A percentile compares a stretch with the other conserved stretches of the same genome.
These are phyloP conservation scores for Ferdinandea cuprea DNA, from an alignment of 2,888 invertebrate genomes.

Conservation along the genomic window DNA sequence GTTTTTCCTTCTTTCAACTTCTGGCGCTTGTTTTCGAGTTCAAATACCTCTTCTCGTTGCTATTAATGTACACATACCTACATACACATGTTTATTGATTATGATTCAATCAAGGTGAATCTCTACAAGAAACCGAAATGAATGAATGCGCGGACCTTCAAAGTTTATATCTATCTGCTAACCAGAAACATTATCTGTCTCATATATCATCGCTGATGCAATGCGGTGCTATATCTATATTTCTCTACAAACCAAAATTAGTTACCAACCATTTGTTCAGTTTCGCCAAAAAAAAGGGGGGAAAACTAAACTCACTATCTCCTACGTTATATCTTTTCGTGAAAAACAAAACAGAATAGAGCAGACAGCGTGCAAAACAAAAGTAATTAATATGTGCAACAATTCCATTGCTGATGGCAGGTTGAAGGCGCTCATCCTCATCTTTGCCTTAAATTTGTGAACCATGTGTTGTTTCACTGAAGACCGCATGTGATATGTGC, in stretches of 20 bases:
- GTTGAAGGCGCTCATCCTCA: conserved; percentile 21
- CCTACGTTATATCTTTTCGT: too few relatives aligned
- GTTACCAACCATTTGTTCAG: not conserved
- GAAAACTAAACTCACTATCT: too few relatives aligned
- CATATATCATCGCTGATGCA: conserved; percentile 30
- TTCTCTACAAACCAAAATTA: not conserved
- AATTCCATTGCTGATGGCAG: conserved; percentile 40
- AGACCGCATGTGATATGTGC: conserved; percentile 14
- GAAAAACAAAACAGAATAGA: conserved; percentile 9
- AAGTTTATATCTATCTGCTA: not conserved
- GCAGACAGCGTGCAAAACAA: conserved; percentile 23
- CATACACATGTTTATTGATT: not conserved
- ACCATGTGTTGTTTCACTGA: conserved; percentile 23
- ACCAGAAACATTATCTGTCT: not conserved
- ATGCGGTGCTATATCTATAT: conserved; percentile 2
- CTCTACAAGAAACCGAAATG: not conserved
- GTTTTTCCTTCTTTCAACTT: too few relatives aligned
- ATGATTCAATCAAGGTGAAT: not conserved
- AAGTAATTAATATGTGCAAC: conserved; percentile 54
- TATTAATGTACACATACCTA: not conserved
- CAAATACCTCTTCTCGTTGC: not conserved
- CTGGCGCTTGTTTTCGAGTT: too few relatives aligned
- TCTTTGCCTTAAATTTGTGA: conserved; percentile 27
- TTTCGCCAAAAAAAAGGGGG: too few relatives aligned
- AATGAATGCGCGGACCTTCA: not conserved